Conservation (phyloP, 2,797 vertebrate genomes). For the Cirrhinus molitorella region DNA sequence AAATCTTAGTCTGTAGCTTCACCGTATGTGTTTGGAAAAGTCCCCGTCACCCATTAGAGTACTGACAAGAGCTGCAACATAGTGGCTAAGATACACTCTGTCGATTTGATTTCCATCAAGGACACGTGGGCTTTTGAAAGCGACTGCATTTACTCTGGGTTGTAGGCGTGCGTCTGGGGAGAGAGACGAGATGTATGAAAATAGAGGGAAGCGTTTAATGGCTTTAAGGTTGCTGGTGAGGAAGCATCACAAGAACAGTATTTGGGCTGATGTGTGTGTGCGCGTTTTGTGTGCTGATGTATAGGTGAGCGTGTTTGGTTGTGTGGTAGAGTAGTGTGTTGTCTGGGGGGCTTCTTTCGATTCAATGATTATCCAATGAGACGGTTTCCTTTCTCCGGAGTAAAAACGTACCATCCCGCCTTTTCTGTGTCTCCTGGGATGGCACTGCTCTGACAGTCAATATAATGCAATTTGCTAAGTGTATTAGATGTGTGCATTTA, state of each 20-base stretch:
- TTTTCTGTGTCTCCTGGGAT: slow-evolving; percentile 26
- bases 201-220: slow-evolving; percentile 38
- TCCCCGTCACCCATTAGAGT: background rate
- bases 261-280: slow-evolving; percentile 25
- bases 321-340: slow-evolving; percentile 12
- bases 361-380: slow-evolving; percentile 39
- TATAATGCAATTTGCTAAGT: slow-evolving; percentile 68
- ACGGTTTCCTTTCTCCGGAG: slow-evolving; percentile 35
- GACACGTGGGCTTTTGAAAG: slow-evolving; percentile 30
- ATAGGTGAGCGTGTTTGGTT: background rate
- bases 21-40: background rate
- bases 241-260: background rate
- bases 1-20: slow-evolving; percentile 8
- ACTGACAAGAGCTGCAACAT: slow-evolving; percentile 65
- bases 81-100: slow-evolving; percentile 2
- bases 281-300: slow-evolving; percentile 10
- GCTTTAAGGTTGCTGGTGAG: slow-evolving; percentile 1
- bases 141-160: slow-evolving; percentile 20
- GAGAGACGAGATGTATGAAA: slow-evolving; percentile 43
- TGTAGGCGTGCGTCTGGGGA: slow-evolving; percentile 25
- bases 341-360: slow-evolving; percentile 19
- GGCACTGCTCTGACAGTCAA: slow-evolving; percentile 38
- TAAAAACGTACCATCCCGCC: slow-evolving; percentile 20
- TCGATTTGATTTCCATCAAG: slow-evolving; percentile 34
- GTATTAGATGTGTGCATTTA: slow-evolving; percentile 73